Evolutionary conservation across 2,888 invertebrate genomes (phyloP).

Genomic region (Chloroclystis v-ata): DNA sequence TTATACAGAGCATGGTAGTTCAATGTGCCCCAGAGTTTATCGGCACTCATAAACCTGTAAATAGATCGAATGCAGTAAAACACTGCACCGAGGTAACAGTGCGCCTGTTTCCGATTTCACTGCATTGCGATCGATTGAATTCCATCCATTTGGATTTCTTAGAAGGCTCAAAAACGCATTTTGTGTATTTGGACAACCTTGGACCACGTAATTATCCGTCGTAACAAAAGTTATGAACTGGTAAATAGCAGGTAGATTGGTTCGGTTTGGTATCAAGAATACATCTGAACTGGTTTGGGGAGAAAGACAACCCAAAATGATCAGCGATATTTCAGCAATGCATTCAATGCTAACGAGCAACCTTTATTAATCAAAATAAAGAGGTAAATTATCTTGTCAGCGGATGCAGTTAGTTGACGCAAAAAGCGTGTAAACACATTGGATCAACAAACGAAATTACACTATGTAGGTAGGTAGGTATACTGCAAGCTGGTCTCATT

Average conservation of each 20-base stretch:
- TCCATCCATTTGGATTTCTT: constrained; percentile 36
- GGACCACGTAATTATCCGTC: no score
- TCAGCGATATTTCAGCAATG: constrained; percentile 5
- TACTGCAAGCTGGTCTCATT: constrained; percentile 19
- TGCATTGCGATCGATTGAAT: constrained; percentile 64
- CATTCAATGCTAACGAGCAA: constrained; percentile 16
- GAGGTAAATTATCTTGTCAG: constrained; percentile 7
- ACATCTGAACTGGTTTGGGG: neutral
- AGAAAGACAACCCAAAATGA: no score
- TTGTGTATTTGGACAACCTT: neutral
- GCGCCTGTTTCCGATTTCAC: constrained; percentile 58
- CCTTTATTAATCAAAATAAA: constrained; percentile 10
- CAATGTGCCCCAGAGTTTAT: constrained; percentile 57
- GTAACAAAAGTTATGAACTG: no score
- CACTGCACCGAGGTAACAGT: constrained; percentile 42
- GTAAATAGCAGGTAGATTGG: no score
- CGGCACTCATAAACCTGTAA: constrained; percentile 67
- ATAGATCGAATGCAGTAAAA: constrained; percentile 74
- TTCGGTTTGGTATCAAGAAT: no score
- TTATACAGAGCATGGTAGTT: constrained; percentile 35
- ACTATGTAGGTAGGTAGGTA: neutral
- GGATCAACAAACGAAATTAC: constrained; percentile 16
- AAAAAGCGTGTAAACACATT: constrained; percentile 25
- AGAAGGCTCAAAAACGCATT: constrained; percentile 2
- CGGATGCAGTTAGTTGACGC: constrained; percentile 15